These are phyloP conservation scores for Dromaius novaehollandiae DNA, from an alignment of 2,113 vertebrate species.

Conservation along the genomic window DNA sequence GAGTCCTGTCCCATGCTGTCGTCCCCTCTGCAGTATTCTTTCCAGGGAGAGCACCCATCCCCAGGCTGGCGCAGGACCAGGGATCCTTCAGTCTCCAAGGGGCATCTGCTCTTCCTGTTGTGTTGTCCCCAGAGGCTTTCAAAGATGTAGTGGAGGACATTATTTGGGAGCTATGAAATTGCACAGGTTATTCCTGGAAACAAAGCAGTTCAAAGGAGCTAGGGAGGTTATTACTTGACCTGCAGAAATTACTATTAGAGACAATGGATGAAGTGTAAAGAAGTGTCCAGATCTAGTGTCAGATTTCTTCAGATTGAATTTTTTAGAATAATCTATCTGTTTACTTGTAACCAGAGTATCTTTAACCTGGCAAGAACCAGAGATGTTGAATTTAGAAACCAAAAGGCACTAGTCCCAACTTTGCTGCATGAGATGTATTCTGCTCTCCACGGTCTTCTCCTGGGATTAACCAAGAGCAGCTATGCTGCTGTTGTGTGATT, in stretches of 20 bases:
- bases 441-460: background rate
- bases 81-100: background rate
- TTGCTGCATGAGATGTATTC: background rate
- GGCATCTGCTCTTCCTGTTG: background rate
- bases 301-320: background rate
- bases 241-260: background rate
- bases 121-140: background rate
- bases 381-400: background rate
- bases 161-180: background rate
- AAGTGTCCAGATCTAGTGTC: background rate
- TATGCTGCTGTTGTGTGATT: background rate
- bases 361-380: background rate
- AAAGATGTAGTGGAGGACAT: background rate
- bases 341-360: background rate
- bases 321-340: background rate
- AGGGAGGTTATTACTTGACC: background rate
- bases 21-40: background rate
- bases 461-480: background rate
- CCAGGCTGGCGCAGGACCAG: background rate
- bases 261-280: background rate
- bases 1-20: rapidly evolving
- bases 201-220: background rate
- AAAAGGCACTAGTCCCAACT: background rate
- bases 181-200: background rate
- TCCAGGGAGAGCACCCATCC: background rate